These are phyloP conservation scores for Aramus guarauna DNA, from an alignment of 2,113 vertebrate genomes.

Conservation along the genomic window DNA sequence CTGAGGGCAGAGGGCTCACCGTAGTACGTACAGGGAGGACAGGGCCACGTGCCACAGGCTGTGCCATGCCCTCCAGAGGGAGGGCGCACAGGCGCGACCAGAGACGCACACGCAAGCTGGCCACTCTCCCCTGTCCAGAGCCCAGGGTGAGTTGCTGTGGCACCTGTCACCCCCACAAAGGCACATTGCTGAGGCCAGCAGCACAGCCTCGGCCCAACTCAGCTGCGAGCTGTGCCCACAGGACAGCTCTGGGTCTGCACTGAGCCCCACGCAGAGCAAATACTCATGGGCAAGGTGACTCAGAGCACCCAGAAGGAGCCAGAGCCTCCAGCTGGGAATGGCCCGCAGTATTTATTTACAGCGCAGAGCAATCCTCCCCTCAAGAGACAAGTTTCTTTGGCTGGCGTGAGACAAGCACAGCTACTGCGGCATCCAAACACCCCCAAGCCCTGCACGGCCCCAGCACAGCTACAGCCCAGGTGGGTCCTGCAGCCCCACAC, in stretches of 20 bases:
- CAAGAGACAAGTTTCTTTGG: slow-evolving; percentile 73
- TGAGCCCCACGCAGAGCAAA: slow-evolving; percentile 7
- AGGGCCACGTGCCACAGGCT: not conserved
- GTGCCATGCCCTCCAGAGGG: not conserved
- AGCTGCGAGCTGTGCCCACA: not conserved
- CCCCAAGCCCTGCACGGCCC: slow-evolving; percentile 56
- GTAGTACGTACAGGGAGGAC: not conserved
- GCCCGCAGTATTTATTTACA: slow-evolving; percentile 43
- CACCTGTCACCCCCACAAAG: slow-evolving; percentile 50
- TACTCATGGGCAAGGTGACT: slow-evolving; percentile 56
- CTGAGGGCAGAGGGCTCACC: slow-evolving; percentile 26
- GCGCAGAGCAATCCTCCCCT: slow-evolving; percentile 14
- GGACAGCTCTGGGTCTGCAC: not conserved
- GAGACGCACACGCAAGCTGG: not conserved
- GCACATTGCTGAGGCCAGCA: slow-evolving; percentile 65
- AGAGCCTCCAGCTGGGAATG: slow-evolving; percentile 21
- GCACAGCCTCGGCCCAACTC: not conserved
- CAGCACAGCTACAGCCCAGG: slow-evolving; percentile 48
- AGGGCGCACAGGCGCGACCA: not conserved
- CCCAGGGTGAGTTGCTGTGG: not conserved
- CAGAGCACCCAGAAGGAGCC: slow-evolving; percentile 25
- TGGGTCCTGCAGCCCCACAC: slow-evolving; percentile 33
- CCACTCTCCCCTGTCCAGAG: not conserved
- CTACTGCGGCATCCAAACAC: slow-evolving; percentile 39
- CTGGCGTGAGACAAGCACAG: slow-evolving; percentile 76